Evolutionary conservation across 1,140 invertebrate genomes (phyloP).

Genomic region (Dolichoris vasculosae): DNA sequence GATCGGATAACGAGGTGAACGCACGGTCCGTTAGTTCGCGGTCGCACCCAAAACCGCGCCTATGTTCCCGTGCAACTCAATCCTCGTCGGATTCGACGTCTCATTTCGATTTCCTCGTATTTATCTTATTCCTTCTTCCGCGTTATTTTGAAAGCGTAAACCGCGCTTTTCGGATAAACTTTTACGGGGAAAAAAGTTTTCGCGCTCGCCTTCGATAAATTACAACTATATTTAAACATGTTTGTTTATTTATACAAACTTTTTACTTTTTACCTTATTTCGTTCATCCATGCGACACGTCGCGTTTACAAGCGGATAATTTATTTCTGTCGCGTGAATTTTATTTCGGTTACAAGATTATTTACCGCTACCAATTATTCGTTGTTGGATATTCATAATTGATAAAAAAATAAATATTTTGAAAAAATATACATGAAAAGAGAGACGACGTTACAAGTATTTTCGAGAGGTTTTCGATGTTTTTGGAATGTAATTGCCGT

Average conservation of each 20-base stretch:
- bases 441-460: neutral
- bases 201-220: no score
- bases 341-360: neutral
- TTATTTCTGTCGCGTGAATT: neutral
- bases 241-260: neutral
- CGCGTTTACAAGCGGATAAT: neutral
- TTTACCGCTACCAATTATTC: neutral
- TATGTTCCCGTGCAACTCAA: neutral
- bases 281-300: neutral
- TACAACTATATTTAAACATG: no score
- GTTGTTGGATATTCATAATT: neutral
- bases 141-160: no score
- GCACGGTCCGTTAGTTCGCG: slow-evolving; percentile 1
- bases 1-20: slow-evolving; percentile 7
- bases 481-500: slow-evolving; percentile 1
- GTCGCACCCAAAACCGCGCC: neutral
- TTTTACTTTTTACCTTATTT: neutral
- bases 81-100: neutral
- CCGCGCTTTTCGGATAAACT: no score
- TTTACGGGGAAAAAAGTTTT: no score
- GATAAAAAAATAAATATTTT: neutral
- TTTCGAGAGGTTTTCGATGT: slow-evolving; percentile 11
- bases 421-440: neutral
- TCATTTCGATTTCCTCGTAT: neutral
- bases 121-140: neutral